Evolutionary conservation across 1,140 invertebrate species (phyloP).

Genomic region (Drosophila nigrodunni): DNA sequence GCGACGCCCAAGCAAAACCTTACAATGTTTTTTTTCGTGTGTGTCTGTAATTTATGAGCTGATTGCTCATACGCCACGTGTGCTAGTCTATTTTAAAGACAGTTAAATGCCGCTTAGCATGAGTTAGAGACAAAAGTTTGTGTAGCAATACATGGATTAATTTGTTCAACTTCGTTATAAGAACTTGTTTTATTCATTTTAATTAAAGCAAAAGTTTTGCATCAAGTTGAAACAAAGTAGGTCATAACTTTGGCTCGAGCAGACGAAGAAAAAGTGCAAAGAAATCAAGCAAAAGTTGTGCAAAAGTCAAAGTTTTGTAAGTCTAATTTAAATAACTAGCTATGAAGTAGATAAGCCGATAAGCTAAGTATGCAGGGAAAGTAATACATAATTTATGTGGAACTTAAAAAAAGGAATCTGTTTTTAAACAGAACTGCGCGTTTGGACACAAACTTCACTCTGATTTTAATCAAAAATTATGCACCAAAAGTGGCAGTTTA

Average conservation of each 20-base stretch:
- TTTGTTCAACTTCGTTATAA: constrained; percentile 1
- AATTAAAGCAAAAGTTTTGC: background rate
- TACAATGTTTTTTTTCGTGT: constrained; percentile 33
- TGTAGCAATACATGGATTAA: background rate
- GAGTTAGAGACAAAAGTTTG: constrained; percentile 3
- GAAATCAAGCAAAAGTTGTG: background rate
- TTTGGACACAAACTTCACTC: background rate
- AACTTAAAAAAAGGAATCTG: background rate
- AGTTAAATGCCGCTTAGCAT: constrained; percentile 32
- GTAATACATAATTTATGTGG: no score
- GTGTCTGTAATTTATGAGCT: constrained; percentile 62
- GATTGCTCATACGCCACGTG: constrained; percentile 74
- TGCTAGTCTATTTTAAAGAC: constrained; percentile 31
- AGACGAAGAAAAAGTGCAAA: background rate
- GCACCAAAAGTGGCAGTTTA: background rate
- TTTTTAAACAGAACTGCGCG: no score
- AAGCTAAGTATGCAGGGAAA: background rate
- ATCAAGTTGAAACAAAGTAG: constrained; percentile 11
- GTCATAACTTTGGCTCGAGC: constrained; percentile 1
- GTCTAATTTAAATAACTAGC: constrained; percentile 6
- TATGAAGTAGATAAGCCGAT: background rate
- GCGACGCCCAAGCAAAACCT: constrained; percentile 52
- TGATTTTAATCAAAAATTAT: background rate
- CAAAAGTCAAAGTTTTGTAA: constrained; percentile 4
- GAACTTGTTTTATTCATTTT: constrained; percentile 18